These are phyloP conservation scores for Corydoras maculifer DNA, from an alignment of 2,113 vertebrate genomes.

Conservation along the genomic window DNA sequence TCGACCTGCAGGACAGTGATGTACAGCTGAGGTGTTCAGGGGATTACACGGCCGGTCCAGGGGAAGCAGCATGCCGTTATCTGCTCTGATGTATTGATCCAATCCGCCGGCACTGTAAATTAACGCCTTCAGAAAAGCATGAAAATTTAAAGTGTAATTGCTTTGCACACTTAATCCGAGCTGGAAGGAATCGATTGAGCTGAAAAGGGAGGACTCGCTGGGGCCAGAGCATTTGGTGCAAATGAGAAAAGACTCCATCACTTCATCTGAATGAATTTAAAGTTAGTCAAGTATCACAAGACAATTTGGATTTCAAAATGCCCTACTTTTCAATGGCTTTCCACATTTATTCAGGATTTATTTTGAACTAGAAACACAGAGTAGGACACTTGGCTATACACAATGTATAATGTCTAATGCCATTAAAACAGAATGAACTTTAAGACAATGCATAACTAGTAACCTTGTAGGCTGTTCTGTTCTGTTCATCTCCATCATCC, in stretches of 20 bases:
- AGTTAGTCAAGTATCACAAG: conserved; percentile 10
- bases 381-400: too few species aligned
- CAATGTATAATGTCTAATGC: not conserved
- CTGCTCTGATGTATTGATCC: conserved; percentile 67
- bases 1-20: conserved; percentile 34
- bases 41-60: conserved; percentile 22
- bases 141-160: conserved; percentile 76
- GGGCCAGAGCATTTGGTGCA: conserved; percentile 46
- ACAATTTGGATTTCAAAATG: not conserved
- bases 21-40: conserved; percentile 20
- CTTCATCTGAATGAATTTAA: conserved; percentile 44
- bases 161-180: conserved; percentile 73
- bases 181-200: conserved; percentile 70
- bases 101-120: conserved; percentile 68
- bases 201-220: conserved; percentile 60
- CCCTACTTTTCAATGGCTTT: not conserved
- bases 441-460: not conserved
- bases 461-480: conserved; percentile 24
- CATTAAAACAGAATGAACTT: too few species aligned
- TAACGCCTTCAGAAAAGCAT: conserved; percentile 66
- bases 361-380: too few species aligned
- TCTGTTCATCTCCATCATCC: conserved; percentile 41
- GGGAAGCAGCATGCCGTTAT: conserved; percentile 58
- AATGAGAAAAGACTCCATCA: conserved; percentile 1
- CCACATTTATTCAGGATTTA: too few species aligned